Base-by-base conservation (phyloP, 2,888 invertebrate genomes). In the Capitulum mitella region DNA sequence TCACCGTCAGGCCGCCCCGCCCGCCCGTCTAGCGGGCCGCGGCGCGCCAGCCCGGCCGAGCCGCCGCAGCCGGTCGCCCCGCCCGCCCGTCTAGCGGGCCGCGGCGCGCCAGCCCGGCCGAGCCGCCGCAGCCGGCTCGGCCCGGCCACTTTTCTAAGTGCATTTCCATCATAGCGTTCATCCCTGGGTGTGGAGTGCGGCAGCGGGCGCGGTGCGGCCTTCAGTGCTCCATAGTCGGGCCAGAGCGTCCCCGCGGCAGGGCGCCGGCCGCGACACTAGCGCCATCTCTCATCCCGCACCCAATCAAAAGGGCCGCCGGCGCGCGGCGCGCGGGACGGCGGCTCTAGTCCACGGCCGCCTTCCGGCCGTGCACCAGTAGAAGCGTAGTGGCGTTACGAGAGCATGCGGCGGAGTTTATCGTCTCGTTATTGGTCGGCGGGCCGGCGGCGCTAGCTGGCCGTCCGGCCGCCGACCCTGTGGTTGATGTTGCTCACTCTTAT, bases 121-220 rank as follows among this genome's bases (percentile, higher is more conserved):
- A 48, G 78, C 58, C 79, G 64, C 79, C 70, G 58, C 79, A 58
- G 54, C 76, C 78, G 61, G 77, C 77, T 78, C 79, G 74, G 77
- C 64, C 40, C 78, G 77, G 79, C 80, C 77, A 78, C 80, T 79
- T 80, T 80, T 77, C 80, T 81, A 80, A 79, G 70, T 54, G 61
- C 16, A 61, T 34, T 3, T 29, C 19, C 34, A 34, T 34, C 64
- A 64, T 6, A 16, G 16, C 64, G 64, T 32, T 34, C 34, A 29
- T 34, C 64, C 1, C 6, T 16, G 16, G 19, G 3, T 10, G 19
- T 19, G 16, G 64, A 64, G 32, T 0, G 34, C 19, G 32, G 3
- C 5, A 5, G 22, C 0, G 51, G 19, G 51, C 16, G 22, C 51
- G 22, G 51, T 22, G 22, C 51, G 19, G 22, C 51, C 51, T 51